Evolutionary conservation across 2,113 vertebrate genomes (phyloP).

Genomic region (Chlorodrepanis virens): DNA sequence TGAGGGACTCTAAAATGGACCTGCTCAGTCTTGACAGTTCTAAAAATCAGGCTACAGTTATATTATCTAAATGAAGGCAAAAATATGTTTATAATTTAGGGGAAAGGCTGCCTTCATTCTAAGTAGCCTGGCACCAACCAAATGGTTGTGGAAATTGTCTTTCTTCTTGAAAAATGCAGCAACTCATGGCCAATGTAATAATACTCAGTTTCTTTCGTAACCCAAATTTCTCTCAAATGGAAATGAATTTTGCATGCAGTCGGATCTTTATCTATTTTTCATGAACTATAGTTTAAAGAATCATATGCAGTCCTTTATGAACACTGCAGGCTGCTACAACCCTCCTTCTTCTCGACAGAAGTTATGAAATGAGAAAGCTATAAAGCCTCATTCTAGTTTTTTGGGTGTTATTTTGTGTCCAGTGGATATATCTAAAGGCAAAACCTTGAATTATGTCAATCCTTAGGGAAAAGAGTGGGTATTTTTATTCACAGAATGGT

Average conservation of each 20-base stretch:
- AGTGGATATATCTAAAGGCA: background rate
- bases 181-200: background rate
- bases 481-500: conserved; percentile 20
- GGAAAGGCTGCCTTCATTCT: background rate
- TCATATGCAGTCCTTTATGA: conserved; percentile 16
- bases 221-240: background rate
- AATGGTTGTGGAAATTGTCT: background rate
- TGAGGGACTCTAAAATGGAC: background rate
- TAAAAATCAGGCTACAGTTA: conserved; percentile 7
- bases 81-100: background rate
- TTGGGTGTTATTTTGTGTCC: background rate
- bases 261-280: conserved; percentile 42
- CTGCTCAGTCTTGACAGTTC: background rate
- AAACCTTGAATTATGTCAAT: background rate
- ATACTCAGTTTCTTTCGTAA: conserved; percentile 19
- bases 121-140: background rate
- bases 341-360: background rate
- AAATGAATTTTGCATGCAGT: conserved; percentile 40
- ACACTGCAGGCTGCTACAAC: background rate
- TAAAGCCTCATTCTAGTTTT: background rate
- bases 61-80: background rate
- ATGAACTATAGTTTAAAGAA: conserved; percentile 13
- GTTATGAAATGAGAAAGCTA: background rate
- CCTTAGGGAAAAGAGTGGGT: background rate
- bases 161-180: conserved; percentile 19